phyloP scores from a whole-genome alignment of 2,113 vertebrate genomes.

The Perca schrenkii region DNA sequence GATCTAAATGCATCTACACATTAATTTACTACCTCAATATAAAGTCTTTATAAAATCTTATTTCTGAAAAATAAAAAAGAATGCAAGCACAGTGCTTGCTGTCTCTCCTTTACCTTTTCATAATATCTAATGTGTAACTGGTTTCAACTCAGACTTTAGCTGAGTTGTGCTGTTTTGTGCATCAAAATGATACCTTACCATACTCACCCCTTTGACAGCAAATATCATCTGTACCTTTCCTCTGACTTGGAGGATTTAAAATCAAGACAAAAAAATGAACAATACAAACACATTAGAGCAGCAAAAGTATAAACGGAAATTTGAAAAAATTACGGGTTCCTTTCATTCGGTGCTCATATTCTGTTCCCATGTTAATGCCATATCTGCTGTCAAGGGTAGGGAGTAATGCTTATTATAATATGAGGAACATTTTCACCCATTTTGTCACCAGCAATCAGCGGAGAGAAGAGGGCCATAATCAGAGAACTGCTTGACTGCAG shows the following conservation, averaged over 20 bases:
- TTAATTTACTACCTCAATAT: not conserved
- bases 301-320: not conserved
- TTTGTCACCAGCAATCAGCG: constrained; percentile 57
- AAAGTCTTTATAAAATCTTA: not conserved
- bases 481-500: constrained; percentile 49
- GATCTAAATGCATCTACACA: not conserved
- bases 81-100: not conserved
- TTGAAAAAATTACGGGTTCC: not conserved
- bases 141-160: not conserved
- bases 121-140: not conserved
- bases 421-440: constrained; percentile 60
- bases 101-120: not conserved
- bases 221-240: not conserved
- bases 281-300: not conserved
- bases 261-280: not conserved
- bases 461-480: constrained; percentile 55
- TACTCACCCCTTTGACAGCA: not conserved
- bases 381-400: constrained; percentile 41
- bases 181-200: not conserved
- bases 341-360: constrained; percentile 1
- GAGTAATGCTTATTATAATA: constrained; percentile 52
- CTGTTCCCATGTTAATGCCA: constrained; percentile 25
- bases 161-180: not conserved
- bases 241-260: not conserved
- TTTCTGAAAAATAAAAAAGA: not conserved